phyloP scores from a whole-genome alignment of 2,113 vertebrate species.

The Colaptes auratus region DNA sequence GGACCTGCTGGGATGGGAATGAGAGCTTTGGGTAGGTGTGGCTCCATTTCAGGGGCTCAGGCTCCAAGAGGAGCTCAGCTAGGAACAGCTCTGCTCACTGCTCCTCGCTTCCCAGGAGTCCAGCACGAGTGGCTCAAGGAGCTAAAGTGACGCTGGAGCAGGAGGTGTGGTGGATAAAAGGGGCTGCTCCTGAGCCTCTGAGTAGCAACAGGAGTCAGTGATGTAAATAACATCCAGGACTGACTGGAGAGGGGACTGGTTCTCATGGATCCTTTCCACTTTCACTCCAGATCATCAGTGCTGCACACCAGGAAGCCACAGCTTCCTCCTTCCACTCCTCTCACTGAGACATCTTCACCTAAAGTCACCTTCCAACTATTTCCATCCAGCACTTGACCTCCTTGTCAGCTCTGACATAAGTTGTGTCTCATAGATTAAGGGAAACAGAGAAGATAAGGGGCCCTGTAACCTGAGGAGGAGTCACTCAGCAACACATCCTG shows the following conservation, averaged over 20 bases:
- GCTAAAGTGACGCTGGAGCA: background rate
- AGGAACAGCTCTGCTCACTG: background rate
- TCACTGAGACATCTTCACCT: background rate
- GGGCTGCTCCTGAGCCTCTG: background rate
- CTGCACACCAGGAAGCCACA: background rate
- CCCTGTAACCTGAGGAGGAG: background rate
- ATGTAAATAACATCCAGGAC: background rate
- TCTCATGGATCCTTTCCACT: background rate
- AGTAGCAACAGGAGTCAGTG: background rate
- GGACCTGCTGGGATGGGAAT: background rate
- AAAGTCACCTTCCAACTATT: background rate
- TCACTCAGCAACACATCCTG: fast-evolving
- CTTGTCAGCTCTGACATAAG: background rate
- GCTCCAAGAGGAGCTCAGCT: background rate
- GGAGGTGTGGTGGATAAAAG: background rate
- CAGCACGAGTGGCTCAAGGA: background rate
- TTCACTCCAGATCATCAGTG: background rate
- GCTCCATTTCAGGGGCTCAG: background rate
- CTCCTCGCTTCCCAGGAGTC: background rate
- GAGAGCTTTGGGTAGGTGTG: background rate
- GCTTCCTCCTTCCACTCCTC: background rate
- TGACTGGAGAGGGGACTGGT: background rate
- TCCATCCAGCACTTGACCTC: background rate
- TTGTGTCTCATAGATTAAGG: background rate
- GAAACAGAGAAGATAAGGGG: background rate